Conservation (phyloP, 2,113 vertebrate species). For the Guaruba guarouba region DNA sequence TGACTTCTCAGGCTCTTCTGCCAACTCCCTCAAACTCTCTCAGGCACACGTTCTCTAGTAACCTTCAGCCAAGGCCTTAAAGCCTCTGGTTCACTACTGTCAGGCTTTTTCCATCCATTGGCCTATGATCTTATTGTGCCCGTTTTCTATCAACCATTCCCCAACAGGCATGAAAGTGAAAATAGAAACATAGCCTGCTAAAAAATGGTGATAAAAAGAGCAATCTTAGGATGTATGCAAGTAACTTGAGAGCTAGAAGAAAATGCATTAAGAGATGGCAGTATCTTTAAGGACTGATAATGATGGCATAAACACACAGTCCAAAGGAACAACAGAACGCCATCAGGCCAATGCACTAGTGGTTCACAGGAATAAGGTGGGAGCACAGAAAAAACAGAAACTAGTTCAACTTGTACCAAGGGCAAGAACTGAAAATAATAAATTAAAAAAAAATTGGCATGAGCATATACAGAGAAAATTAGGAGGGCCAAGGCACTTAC, state of each 20-base stretch:
- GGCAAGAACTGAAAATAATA: neutral
- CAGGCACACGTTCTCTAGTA: no score
- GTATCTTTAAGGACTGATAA: neutral
- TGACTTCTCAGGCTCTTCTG: no score
- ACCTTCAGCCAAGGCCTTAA: no score
- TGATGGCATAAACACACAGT: neutral
- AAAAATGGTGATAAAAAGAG: neutral
- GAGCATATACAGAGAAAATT: neutral
- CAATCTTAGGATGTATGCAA: neutral
- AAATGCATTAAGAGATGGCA: neutral
- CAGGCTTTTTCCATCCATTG: no score
- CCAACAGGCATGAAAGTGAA: neutral
- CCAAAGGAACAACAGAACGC: neutral
- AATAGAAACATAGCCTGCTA: neutral
- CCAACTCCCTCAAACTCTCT: no score
- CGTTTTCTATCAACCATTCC: no score
- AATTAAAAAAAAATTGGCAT: neutral
- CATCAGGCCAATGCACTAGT: neutral
- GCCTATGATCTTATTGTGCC: no score
- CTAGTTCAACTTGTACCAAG: neutral
- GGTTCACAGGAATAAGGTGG: neutral
- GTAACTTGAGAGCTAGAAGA: neutral
- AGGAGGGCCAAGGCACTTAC: neutral
- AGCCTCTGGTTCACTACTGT: no score
- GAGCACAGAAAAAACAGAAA: neutral